Conservation (phyloP, 2,797 vertebrate species). For the Pitangus sulphuratus region DNA sequence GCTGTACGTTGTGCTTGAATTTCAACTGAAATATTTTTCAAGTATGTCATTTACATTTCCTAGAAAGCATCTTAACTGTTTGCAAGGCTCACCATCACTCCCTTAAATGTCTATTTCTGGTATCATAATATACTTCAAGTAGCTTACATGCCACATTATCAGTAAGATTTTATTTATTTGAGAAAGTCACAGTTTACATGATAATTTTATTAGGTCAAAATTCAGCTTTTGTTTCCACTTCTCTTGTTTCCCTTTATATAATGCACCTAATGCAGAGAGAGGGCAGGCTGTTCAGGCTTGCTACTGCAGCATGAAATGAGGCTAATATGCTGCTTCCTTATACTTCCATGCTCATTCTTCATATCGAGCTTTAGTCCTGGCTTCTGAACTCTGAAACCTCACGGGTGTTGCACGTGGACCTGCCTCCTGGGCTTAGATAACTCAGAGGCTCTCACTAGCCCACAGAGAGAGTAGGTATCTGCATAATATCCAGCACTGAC, state of each 20-base stretch:
- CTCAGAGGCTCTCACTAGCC: not conserved
- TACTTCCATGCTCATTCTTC: not conserved
- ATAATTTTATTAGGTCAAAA: not conserved
- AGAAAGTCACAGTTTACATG: not conserved
- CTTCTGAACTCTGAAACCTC: not conserved
- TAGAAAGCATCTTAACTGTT: constrained; percentile 13
- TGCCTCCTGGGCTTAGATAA: not conserved
- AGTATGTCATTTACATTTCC: not conserved
- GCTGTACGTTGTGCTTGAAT: constrained; percentile 1
- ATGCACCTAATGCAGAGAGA: not conserved
- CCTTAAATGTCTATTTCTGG: not conserved
- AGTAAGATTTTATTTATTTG: not conserved
- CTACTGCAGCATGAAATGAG: not conserved
- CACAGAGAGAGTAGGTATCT: not conserved
- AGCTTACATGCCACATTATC: not conserved
- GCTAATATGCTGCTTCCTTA: not conserved
- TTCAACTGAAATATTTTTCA: not conserved
- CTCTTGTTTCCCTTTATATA: not conserved
- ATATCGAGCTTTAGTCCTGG: not conserved
- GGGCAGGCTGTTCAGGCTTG: not conserved
- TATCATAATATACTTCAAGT: not conserved
- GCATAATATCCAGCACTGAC: not conserved
- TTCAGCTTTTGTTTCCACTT: not conserved
- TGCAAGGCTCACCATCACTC: not conserved
- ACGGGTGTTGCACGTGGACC: rapidly evolving